These are phyloP conservation scores for Lepus townsendii DNA, from an alignment of 2,797 vertebrate genomes.

Conservation along the genomic window DNA sequence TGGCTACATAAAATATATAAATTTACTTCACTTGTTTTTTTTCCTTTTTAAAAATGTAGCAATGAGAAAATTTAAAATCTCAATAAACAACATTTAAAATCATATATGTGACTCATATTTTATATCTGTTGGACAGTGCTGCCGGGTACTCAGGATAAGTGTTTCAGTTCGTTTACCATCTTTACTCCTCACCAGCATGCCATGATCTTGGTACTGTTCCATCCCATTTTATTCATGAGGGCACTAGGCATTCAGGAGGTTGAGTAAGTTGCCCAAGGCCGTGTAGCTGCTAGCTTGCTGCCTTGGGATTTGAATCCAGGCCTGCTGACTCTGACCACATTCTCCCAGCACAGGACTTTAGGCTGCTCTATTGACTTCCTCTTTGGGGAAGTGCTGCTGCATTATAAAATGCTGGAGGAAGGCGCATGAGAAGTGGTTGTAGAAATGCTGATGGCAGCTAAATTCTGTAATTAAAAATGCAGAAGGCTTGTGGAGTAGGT, in stretches of 20 bases:
- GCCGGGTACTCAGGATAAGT: not conserved
- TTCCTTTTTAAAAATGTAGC: not conserved
- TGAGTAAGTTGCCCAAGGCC: not conserved
- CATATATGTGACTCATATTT: not conserved
- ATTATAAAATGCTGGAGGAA: constrained; percentile 51
- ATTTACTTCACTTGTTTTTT: constrained; percentile 26
- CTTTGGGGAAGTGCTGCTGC: constrained; percentile 47
- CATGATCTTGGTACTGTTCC: not conserved
- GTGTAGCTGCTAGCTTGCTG: not conserved
- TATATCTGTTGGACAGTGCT: not conserved
- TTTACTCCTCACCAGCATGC: not conserved
- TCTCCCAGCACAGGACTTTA: not conserved
- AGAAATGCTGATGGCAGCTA: constrained; percentile 42
- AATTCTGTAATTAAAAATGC: constrained; percentile 67
- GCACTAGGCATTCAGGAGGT: not conserved
- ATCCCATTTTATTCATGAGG: constrained; percentile 15
- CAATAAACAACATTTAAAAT: not conserved
- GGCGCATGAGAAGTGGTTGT: constrained; percentile 41
- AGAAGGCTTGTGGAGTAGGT: constrained; percentile 3
- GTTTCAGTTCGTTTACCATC: constrained; percentile 13
- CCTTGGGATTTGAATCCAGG: constrained; percentile 56
- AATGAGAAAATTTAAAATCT: not conserved
- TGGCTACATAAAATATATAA: not conserved
- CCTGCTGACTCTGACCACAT: not conserved
- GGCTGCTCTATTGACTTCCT: not conserved